Evolutionary conservation across 1,140 invertebrate genomes (phyloP), one percentile per base, ranked within the genome.

Genomic region (Dolichoris vasculosae): DNA sequence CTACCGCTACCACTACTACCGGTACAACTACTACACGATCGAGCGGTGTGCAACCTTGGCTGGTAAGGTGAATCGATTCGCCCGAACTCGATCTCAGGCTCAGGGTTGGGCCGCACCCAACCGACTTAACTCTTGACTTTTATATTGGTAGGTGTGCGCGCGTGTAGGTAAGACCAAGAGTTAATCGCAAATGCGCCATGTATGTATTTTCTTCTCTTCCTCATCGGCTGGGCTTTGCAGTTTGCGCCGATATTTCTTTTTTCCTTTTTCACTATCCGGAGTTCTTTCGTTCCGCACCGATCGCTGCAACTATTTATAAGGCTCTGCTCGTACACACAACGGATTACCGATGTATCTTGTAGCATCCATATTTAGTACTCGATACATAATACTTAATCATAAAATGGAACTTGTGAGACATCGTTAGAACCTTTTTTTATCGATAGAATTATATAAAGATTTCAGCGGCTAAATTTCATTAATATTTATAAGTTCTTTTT

Each of bases 61-160:
- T 46, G 40, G 55, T 81, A 69, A 81, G 64, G 63, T 59, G 81
- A 82, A 82, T 82, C 67, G 51, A 0, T 23, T 2, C 11, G 69
- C 15, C 30, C 81, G 67, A 82, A 82, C 69, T 23, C 79, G 46
- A 82, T 82, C 63, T 82, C 64, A 7, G 35, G 32, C n/a, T 82
- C 64, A 71, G 64, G 64, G 79, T 71, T 46, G n/a, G n/a, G 75
- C 79, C 64, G 59, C 75, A 77, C 43, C 75, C 69, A 73, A 43
- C 17, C 15, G 38, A 23, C 69, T 73, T 43, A 38, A n/a, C 23
- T 73, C 69, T 73, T 73, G 20, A n/a, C 43, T 73, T n/a, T n/a
- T 43, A 43, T 11, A 43, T 43, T 6, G n/a, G n/a, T n/a, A n/a
- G n/a, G n/a, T n/a, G n/a, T 13, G n/a, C n/a, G 69, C 23, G 32